phyloP scores from a whole-genome alignment of 2,113 vertebrate species.

The Pseudonaja textilis region DNA sequence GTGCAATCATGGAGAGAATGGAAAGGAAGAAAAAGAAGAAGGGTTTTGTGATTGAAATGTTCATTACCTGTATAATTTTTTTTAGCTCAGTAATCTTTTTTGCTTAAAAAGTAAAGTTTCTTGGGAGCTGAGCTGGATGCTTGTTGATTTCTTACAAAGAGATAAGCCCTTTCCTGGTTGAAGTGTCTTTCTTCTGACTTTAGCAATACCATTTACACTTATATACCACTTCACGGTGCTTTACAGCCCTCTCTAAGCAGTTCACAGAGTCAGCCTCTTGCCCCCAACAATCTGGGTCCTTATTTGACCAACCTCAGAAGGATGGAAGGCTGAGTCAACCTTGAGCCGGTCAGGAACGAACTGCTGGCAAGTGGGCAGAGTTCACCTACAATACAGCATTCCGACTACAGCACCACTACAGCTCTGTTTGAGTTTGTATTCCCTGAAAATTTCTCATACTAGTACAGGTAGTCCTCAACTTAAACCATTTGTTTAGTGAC shows the following conservation, averaged over 20 bases:
- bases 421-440: not conserved
- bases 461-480: too few species aligned
- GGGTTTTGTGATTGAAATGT: not conserved
- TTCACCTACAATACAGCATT: too few species aligned
- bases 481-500: too few species aligned
- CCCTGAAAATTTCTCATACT: not conserved
- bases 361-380: too few species aligned
- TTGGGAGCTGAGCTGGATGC: not conserved
- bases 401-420: too few species aligned
- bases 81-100: not conserved
- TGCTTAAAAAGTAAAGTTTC: not conserved
- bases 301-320: too few species aligned
- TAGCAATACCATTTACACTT: not conserved
- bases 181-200: not conserved
- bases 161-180: not conserved
- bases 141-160: not conserved
- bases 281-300: too few species aligned
- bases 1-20: not conserved
- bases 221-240: too few species aligned
- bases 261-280: not conserved
- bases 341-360: too few species aligned
- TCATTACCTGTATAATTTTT: not conserved
- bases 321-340: too few species aligned
- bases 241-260: not conserved
- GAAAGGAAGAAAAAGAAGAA: not conserved